These are phyloP conservation scores for Melipona bicolor DNA, from an alignment of 2,888 invertebrate genomes.

Conservation along the genomic window DNA sequence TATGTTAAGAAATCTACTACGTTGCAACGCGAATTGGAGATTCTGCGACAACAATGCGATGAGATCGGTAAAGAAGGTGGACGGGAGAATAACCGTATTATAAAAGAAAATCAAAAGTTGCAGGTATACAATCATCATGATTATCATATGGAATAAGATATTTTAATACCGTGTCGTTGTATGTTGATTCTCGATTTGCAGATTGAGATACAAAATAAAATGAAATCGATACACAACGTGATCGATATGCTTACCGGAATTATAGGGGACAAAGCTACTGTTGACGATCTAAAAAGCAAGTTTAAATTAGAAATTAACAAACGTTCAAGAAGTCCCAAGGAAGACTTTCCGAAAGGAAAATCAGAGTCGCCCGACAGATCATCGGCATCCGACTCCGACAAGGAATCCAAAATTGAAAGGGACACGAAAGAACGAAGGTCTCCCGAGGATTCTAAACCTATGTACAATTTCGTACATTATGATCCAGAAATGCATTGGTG, in stretches of 20 bases:
- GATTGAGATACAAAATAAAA: conserved; percentile 91
- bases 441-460: conserved; percentile 82
- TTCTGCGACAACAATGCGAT: conserved; percentile 91
- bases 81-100: conserved; percentile 91
- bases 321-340: conserved; percentile 80
- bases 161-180: not conserved
- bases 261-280: conserved; percentile 89
- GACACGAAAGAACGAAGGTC: conserved; percentile 72
- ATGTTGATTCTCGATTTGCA: conserved; percentile 81
- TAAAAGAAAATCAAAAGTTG: conserved; percentile 93
- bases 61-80: conserved; percentile 91
- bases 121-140: conserved; percentile 87
- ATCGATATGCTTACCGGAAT: conserved; percentile 95
- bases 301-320: conserved; percentile 79
- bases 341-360: conserved; percentile 79
- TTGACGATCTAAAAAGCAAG: conserved; percentile 82
- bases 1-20: conserved; percentile 91
- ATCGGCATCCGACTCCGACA: conserved; percentile 77
- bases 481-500: conserved; percentile 97
- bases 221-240: conserved; percentile 93
- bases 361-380: conserved; percentile 76
- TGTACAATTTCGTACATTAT: conserved; percentile 93
- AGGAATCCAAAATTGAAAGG: conserved; percentile 76
- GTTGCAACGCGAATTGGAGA: conserved; percentile 91
- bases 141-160: not conserved